Conservation (phyloP, 1,140 invertebrate species). For the Scaptomyza montana region DNA sequence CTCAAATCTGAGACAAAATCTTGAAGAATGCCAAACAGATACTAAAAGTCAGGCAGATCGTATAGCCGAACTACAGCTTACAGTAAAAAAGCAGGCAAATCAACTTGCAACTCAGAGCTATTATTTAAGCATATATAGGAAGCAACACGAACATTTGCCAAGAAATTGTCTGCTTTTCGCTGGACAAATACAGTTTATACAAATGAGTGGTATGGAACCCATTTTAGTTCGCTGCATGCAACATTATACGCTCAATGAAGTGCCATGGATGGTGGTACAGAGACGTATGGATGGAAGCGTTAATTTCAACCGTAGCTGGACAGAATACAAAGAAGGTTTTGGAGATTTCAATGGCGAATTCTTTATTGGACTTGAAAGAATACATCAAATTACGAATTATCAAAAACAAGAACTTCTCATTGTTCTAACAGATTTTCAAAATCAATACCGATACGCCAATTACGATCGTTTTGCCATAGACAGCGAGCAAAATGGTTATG, state of each 20-base stretch:
- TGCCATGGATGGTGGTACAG: conserved; percentile 8
- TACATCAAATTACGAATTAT: conserved; percentile 4
- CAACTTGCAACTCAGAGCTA: neutral
- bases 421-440: neutral
- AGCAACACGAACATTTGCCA: conserved; percentile 1
- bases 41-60: neutral
- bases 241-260: no score
- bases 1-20: neutral
- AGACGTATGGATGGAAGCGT: neutral
- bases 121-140: neutral
- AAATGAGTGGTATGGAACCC: neutral
- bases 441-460: neutral
- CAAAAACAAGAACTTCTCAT: conserved; percentile 3
- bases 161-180: neutral
- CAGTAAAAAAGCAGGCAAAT: neutral
- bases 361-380: conserved; percentile 8
- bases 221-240: neutral
- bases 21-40: neutral
- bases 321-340: neutral
- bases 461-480: conserved; percentile 19
- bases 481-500: neutral
- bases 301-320: conserved; percentile 8
- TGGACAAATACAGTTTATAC: neutral
- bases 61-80: neutral
- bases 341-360: neutral